These are phyloP conservation scores for Synanthedon myopaeformis DNA, from an alignment of 2,888 invertebrate genomes.

Conservation along the genomic window DNA sequence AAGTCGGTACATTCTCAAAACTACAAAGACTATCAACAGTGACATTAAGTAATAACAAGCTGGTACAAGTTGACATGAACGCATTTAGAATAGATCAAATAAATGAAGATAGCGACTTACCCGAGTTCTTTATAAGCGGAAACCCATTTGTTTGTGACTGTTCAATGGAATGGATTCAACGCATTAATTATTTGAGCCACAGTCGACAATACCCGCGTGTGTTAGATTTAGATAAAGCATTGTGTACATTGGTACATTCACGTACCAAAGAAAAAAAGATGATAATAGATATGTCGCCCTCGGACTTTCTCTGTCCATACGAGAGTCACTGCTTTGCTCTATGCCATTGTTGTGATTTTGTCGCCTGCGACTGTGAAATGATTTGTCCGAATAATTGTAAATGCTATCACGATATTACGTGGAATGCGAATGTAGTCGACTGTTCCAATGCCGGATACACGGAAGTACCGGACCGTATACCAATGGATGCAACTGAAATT, in stretches of 20 bases:
- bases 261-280: conserved; percentile 78
- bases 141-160: conserved; percentile 90
- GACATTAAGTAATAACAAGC: conserved; percentile 80
- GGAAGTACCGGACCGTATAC: conserved; percentile 81
- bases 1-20: conserved; percentile 77
- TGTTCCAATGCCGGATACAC: conserved; percentile 81
- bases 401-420: conserved; percentile 87
- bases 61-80: conserved; percentile 78
- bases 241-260: conserved; percentile 79
- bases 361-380: conserved; percentile 92
- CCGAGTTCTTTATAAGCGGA: conserved; percentile 83
- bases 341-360: conserved; percentile 91
- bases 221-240: conserved; percentile 81
- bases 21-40: conserved; percentile 78
- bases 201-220: conserved; percentile 82
- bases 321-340: conserved; percentile 87
- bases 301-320: conserved; percentile 85
- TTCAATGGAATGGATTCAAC: conserved; percentile 87
- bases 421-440: conserved; percentile 87
- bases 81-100: conserved; percentile 78
- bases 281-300: conserved; percentile 76
- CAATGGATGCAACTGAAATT: conserved; percentile 91
- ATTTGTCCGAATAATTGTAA: conserved; percentile 87
- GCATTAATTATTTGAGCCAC: conserved; percentile 82
- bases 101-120: conserved; percentile 76